Base-by-base conservation (phyloP, 2,113 vertebrate genomes). In the Lampris megalopsis region DNA sequence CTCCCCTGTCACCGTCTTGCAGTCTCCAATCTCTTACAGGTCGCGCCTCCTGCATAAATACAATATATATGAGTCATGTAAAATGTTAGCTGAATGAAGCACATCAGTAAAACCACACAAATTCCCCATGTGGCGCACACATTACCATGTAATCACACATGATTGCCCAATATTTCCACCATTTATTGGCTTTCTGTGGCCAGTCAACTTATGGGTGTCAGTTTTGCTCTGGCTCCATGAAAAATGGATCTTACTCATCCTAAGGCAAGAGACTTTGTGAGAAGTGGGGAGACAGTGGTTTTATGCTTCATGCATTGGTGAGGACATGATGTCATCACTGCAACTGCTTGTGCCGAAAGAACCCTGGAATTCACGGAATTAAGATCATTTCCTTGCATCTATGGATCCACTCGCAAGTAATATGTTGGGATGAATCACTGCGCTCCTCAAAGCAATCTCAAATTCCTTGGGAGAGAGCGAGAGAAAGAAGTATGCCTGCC, bases 401-500 rank as follows among this genome's bases (percentile, higher is more conserved):
- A 45, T 70, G 82, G 76, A 71, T 75, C 71, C 52, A 70, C 68
- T 45, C 13, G 45, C 9, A 68, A 35, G 68, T 82, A 83, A 87
- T 86, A 47, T 80, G 53, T 79, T 76, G 73, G 70, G 42, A 72
- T 77, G 36, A 2, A 63, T 59, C 56, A 11, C 9, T 53, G 10
- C n/a, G 2, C 50, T 3, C 50, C 3, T 53, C 62, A 4, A 52
- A 52, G n/a, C 47, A 68, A 68, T 50, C 72, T 79, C 63, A 88
- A 68, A 88, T 88, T 91, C 77, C 67, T 37, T 47, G 1, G 3
- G 35, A 50, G 36, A 59, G 65, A 66, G 1, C 38, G 54, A 47
- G 65, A 53, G 6, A 57, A 70, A 66, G 73, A 50, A 0, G 1
- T 83, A 86, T 75, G 69, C 68, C 74, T 49, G 67, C 10, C 54